Evolutionary conservation across 2,113 vertebrate genomes (phyloP).

Genomic region (Salvelinus fontinalis): DNA sequence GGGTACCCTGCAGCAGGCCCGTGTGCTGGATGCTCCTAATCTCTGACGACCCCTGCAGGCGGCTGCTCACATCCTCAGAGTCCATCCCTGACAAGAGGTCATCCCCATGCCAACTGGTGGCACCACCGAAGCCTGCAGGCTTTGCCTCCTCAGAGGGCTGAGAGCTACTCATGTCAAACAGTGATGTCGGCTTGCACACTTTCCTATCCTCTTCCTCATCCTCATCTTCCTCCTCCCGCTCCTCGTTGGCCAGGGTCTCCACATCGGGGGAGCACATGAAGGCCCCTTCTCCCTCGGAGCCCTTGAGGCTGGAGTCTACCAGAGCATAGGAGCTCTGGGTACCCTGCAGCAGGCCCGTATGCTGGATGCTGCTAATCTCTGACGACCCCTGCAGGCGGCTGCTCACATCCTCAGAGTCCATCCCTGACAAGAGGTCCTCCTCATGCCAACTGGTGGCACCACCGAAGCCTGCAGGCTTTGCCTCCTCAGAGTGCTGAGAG

Average conservation of each 20-base stretch:
- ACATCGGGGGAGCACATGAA: too few species aligned
- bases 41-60: too few species aligned
- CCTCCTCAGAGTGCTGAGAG: slow-evolving; percentile 62
- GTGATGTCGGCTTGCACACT: slow-evolving; percentile 46
- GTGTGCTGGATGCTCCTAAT: too few species aligned
- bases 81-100: too few species aligned
- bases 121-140: slow-evolving; percentile 45
- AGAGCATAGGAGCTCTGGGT: slow-evolving; percentile 63
- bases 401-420: slow-evolving; percentile 35
- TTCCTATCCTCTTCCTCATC: slow-evolving; percentile 64
- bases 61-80: too few species aligned
- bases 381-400: slow-evolving; percentile 62
- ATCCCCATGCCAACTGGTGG: too few species aligned
- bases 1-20: too few species aligned
- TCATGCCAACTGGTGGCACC: too few species aligned
- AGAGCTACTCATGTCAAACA: slow-evolving; percentile 56
- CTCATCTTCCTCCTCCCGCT: slow-evolving; percentile 59
- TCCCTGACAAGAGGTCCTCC: too few species aligned
- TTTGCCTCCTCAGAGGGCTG: slow-evolving; percentile 62
- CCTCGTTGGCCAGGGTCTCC: slow-evolving; percentile 32
- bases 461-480: slow-evolving; percentile 53
- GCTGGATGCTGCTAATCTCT: slow-evolving; percentile 65
- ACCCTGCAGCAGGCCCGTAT: slow-evolving; percentile 64
- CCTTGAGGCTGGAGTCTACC: too few species aligned
- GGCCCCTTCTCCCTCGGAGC: too few species aligned